Evolutionary conservation across 2,888 invertebrate species (phyloP), one percentile per base, ranked within the genome.

Genomic region (Xestia ashworthii): DNA sequence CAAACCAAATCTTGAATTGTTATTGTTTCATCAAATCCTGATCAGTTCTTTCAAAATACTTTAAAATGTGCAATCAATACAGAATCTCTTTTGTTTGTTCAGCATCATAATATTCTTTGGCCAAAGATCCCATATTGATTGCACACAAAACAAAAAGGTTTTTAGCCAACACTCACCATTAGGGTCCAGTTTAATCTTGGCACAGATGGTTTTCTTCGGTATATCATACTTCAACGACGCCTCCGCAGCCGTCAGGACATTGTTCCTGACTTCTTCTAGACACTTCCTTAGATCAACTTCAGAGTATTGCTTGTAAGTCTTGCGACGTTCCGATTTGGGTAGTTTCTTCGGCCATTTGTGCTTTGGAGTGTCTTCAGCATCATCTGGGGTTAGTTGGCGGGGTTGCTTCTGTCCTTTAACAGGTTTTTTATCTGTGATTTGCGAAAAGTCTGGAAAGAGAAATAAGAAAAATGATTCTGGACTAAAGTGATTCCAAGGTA

Each of bases 201-300:
- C 86, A 0, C 78, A 68, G 0, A 95, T 76, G 0, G 94, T 94
- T 80, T 93, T 94, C 71, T 86, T 86, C 0, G 95, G 95, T 55
- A 95, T 87, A 0, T 91, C 87, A 76, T 87, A 94, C 0, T 55
- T 73, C 3, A 72, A n/a, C 0, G 93, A 76, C 0, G 95, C 95
- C 9, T 90, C 86, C 0, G 50, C 16, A 0, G 83, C 46, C 0
- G 86, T 80, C 88, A 94, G 83, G 0, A 78, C 72, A 0, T 89
- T 82, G 0, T 62, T 82, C 1, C 80, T 74, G 0, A 93, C 90
- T 0, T 89, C 92, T 0, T 91, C 89, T 0, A 94, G 9, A 3
- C 93, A 91, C 1, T 87, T 78, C 0, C 82, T 72, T 11, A 95
- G 22, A 0, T 91, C 90, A 0, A 88, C 82, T 0, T 87, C 84